Percentiles rank a stretch among this genome's conserved stretches.
Evolutionary conservation across 2,113 vertebrate species (phyloP).

Genomic region (Apodemus sylvaticus): DNA sequence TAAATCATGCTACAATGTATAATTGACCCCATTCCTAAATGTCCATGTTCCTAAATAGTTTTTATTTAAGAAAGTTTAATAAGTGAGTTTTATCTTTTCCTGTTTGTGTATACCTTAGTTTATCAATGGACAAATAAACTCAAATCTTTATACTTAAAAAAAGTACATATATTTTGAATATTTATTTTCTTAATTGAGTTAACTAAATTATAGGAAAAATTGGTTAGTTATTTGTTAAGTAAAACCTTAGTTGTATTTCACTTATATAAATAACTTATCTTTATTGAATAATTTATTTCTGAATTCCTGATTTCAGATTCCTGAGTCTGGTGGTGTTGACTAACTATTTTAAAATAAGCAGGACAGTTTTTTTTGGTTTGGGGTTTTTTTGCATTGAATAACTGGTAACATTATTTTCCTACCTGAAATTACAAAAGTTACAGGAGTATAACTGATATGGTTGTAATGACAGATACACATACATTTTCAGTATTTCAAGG

Average conservation of each 20-base stretch:
- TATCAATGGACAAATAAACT: conserved; percentile 45
- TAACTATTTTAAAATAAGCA: conserved; percentile 40
- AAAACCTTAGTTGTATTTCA: conserved; percentile 45
- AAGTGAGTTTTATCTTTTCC: conserved; percentile 42
- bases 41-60: not conserved
- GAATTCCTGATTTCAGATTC: not conserved
- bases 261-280: conserved; percentile 40
- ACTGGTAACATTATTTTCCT: conserved; percentile 38
- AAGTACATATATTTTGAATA: not conserved
- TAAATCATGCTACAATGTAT: conserved; percentile 16
- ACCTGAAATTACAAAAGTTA: conserved; percentile 48
- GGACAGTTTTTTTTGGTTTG: not conserved
- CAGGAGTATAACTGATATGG: conserved; percentile 18
- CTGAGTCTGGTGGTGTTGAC: not conserved
- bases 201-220: not conserved
- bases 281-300: conserved; percentile 4
- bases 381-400: conserved; percentile 22
- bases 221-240: conserved; percentile 49
- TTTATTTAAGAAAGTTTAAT: conserved; percentile 51
- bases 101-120: not conserved
- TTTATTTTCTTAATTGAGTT: conserved; percentile 18
- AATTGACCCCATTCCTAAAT: conserved; percentile 28
- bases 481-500: conserved; percentile 38
- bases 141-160: conserved; percentile 11
- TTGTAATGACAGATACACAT: conserved; percentile 30